Base-by-base conservation (phyloP, 2,113 vertebrate species). In the Prietella phreatophila region DNA sequence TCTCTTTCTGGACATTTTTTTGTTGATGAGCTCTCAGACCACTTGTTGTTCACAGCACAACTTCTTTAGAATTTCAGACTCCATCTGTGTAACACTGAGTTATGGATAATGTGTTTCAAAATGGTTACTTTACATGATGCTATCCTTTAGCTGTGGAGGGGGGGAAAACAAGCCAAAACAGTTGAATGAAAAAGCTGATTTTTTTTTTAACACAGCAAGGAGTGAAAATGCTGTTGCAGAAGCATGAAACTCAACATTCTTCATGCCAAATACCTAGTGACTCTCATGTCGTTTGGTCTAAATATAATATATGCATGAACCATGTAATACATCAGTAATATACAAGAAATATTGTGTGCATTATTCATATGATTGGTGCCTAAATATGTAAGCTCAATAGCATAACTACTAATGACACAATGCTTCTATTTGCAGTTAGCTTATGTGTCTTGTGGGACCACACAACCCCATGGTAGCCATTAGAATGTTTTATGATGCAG, bases 21-120 rank as follows among this genome's bases (percentile, higher is more conserved):
- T 4, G 4, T 60, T 36, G 50, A 80, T 80, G 55, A 60, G 80
- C 80, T 82, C 80, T 82, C 53, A 58, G 80, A 22, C 80, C 80
- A 82, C 55, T 60, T 82, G n/a, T 82, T 82, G 33, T 60, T 60
- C 19, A 22, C n/a, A 60, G 55, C 19, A 25, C 55, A 60, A 60
- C 19, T 60, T 82, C 25, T 82, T 82, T 60, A 82, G 33, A 60
- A 33, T 55, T 55, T 10, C 56, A 14, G 20, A 13, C 30, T 39
- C 55, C 39, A 60, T 82, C 56, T 82, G 30, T 61, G 56, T 33
- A 20, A 4, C n/a, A 33, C 17, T 27, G 42, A 50, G 42, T 53
- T n/a, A 50, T 78, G 22, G 75, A n/a, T 47, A 47, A 76, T 7
- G 5, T 53, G 75, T 78, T 78, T 50, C 42, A 50, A 50, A 27